phyloP scores from a whole-genome alignment of 2,888 invertebrate genomes.

The Hirudinaria manillensis region DNA sequence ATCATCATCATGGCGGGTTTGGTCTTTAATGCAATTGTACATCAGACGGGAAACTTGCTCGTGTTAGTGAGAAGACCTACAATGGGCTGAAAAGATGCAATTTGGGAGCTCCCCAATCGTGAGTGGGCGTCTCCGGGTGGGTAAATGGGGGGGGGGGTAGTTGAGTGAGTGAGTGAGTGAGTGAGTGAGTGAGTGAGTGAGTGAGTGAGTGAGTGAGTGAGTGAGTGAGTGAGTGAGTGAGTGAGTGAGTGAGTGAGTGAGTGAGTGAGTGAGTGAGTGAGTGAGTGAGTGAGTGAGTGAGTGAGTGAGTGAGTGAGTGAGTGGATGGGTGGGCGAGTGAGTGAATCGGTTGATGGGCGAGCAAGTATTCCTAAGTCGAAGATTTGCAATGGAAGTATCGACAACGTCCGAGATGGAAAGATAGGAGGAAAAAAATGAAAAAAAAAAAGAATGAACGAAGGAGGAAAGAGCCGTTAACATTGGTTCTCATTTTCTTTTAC shows the following conservation, averaged over 20 bases:
- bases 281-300: conserved; percentile 30
- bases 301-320: conserved; percentile 31
- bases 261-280: conserved; percentile 29
- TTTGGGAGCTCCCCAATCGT: conserved; percentile 14
- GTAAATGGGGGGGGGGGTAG: conserved; percentile 23
- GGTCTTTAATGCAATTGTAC: background rate
- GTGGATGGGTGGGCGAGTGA: conserved; percentile 32
- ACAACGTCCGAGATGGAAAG: background rate
- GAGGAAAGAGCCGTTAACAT: too few species aligned
- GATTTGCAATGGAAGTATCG: background rate
- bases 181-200: conserved; percentile 29
- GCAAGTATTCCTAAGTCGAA: conserved; percentile 9
- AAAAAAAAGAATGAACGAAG: too few species aligned
- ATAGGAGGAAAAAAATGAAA: too few species aligned
- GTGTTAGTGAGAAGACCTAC: background rate
- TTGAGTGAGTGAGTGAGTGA: conserved; percentile 25
- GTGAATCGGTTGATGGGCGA: conserved; percentile 25
- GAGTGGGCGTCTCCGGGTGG: conserved; percentile 22
- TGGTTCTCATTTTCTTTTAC: too few species aligned
- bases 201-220: conserved; percentile 27
- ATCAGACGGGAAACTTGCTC: background rate
- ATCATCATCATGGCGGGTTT: background rate
- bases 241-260: conserved; percentile 22
- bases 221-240: conserved; percentile 30
- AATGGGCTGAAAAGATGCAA: background rate